Evolutionary conservation across 2,113 vertebrate species (phyloP).

Genomic region (Callospermophilus lateralis): DNA sequence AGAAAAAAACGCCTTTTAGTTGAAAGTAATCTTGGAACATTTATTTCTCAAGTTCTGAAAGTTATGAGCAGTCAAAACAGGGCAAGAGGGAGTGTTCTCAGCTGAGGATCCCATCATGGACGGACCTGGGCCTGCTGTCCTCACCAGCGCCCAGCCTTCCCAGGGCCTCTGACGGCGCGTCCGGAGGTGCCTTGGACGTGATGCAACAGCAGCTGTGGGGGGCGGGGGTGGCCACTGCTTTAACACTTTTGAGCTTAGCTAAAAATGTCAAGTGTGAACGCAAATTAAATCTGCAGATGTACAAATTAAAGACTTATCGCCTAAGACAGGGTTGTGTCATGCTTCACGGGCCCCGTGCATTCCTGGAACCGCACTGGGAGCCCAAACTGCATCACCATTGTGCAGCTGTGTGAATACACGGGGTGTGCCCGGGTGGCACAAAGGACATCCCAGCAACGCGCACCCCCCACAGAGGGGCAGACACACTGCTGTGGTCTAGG

Average conservation of each 20-base stretch:
- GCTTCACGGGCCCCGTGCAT: accelerated
- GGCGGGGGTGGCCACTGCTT: no score
- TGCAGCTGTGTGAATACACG: no score
- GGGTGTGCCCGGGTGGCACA: no score
- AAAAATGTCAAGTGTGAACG: neutral
- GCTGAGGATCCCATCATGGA: accelerated
- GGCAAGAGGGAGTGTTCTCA: accelerated
- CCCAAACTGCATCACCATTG: accelerated
- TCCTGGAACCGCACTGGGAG: accelerated
- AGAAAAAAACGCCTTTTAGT: neutral
- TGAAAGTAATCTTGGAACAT: neutral
- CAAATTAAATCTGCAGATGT: neutral
- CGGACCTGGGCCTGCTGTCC: no score
- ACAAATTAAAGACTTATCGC: neutral
- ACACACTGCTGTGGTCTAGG: neutral
- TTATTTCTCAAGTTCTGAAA: neutral
- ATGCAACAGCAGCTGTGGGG: accelerated
- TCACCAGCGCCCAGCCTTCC: neutral
- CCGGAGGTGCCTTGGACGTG: no score
- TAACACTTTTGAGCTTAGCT: neutral
- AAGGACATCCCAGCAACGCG: neutral
- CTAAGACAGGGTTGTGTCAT: accelerated
- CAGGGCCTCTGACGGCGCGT: no score
- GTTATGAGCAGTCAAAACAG: neutral
- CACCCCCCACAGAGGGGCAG: neutral